A percentile compares a stretch with the other conserved stretches of the same genome.
phyloP scores from a whole-genome alignment of 2,888 invertebrate genomes.

The Meiosimyza platycephala region DNA sequence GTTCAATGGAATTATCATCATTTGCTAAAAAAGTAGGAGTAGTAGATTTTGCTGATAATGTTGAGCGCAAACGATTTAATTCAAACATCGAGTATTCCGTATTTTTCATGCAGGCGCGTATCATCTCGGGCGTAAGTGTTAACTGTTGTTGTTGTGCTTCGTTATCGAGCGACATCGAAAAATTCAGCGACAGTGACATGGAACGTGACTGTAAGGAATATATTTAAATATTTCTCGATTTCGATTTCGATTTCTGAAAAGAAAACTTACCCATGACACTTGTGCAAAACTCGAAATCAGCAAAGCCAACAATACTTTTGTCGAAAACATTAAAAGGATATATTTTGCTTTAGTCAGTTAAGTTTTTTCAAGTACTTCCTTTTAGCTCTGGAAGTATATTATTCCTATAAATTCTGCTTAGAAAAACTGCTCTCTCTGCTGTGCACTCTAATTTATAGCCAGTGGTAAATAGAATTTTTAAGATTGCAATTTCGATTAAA shows the following conservation, averaged over 20 bases:
- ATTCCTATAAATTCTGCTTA: not conserved
- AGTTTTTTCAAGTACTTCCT: not conserved
- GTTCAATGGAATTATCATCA: constrained; percentile 30
- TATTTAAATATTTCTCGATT: not conserved
- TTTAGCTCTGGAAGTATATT: not conserved
- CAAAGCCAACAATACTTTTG: constrained; percentile 8
- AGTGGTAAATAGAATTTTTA: not conserved
- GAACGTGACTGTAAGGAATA: constrained; percentile 46
- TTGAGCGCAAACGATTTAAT: constrained; percentile 53
- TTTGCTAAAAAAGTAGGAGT: not conserved
- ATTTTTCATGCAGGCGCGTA: constrained; percentile 55
- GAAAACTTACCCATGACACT: constrained; percentile 47
- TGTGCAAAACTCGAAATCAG: constrained; percentile 34
- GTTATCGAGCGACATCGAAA: constrained; percentile 47
- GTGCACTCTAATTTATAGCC: constrained; percentile 32
- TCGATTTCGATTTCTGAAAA: no score
- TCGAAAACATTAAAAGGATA: constrained; percentile 8
- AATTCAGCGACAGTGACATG: constrained; percentile 53
- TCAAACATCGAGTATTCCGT: constrained; percentile 60
- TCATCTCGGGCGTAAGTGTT: constrained; percentile 46
- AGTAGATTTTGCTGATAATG: constrained; percentile 42
- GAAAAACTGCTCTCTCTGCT: not conserved
- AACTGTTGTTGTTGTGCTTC: not conserved
- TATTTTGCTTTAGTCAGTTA: not conserved
- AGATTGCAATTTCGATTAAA: not conserved